Percentiles rank a stretch among this genome's conserved stretches.
phyloP scores from a whole-genome alignment of 2,888 invertebrate genomes.

The Esperia sulphurella region DNA sequence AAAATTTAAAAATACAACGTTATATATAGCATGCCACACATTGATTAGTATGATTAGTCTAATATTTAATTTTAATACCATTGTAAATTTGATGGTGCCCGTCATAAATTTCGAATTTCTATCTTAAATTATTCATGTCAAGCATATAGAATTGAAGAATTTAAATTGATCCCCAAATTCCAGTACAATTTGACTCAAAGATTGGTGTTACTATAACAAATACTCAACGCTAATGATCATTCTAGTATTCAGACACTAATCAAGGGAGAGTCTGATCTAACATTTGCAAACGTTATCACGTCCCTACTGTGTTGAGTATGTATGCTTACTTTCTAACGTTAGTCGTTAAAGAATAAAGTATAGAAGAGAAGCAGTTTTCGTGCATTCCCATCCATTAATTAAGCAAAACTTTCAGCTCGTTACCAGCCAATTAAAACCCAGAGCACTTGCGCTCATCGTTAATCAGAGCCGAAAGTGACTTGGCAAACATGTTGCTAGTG shows the following conservation, averaged over 20 bases:
- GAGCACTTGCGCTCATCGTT: conserved; percentile 36
- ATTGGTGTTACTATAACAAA: no score
- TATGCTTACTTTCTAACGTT: conserved; percentile 58
- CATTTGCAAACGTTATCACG: not conserved
- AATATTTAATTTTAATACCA: no score
- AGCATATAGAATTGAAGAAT: no score
- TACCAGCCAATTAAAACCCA: conserved; percentile 62
- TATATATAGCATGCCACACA: no score
- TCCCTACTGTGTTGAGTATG: conserved; percentile 1
- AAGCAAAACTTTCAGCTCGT: conserved; percentile 62
- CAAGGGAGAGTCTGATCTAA: conserved; percentile 1
- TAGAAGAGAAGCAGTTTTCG: conserved; percentile 41
- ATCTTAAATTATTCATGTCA: no score
- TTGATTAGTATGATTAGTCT: no score
- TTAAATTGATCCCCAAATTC: not conserved
- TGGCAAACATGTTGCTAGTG: conserved; percentile 17
- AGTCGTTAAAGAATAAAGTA: conserved; percentile 44
- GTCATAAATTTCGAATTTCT: no score
- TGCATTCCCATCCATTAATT: conserved; percentile 60
- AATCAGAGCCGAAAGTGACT: conserved; percentile 62
- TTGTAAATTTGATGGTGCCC: no score
- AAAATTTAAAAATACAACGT: no score
- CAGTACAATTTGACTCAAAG: no score
- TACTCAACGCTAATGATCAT: no score
- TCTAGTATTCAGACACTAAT: not conserved